Conservation (phyloP, 2,888 invertebrate species). For the Plagodis pulveraria region DNA sequence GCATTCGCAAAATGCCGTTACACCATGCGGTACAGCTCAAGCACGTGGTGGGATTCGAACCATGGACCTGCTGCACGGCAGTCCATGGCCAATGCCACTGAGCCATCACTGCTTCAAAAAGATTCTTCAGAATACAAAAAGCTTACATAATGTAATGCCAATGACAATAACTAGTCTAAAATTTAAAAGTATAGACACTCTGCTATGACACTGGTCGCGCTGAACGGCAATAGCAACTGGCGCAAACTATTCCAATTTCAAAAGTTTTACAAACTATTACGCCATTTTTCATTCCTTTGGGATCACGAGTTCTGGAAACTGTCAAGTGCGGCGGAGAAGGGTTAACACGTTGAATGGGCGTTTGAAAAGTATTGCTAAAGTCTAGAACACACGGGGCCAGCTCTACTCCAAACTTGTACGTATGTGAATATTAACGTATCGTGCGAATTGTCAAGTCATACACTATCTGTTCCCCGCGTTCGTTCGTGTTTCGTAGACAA, state of each 20-base stretch:
- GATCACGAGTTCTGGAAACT: slow-evolving; percentile 48
- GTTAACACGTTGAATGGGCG: slow-evolving; percentile 38
- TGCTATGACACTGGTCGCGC: slow-evolving; percentile 34
- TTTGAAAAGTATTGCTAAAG: slow-evolving; percentile 18
- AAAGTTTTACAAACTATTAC: slow-evolving; percentile 50
- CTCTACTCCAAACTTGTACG: not conserved
- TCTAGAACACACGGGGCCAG: slow-evolving; percentile 5
- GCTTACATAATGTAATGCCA: too few species aligned
- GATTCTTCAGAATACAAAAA: too few species aligned
- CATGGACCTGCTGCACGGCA: too few species aligned
- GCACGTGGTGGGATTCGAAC: too few species aligned
- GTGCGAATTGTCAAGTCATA: too few species aligned
- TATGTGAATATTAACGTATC: too few species aligned
- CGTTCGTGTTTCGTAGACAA: too few species aligned
- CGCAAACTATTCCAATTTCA: slow-evolving; percentile 65
- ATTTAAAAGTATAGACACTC: slow-evolving; percentile 29
- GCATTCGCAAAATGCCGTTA: too few species aligned
- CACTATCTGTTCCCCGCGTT: too few species aligned
- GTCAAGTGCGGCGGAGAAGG: slow-evolving; percentile 44
- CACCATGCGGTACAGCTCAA: too few species aligned
- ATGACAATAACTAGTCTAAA: not conserved
- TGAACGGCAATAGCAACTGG: slow-evolving; percentile 41
- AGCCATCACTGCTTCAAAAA: too few species aligned
- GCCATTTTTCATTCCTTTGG: slow-evolving; percentile 62
- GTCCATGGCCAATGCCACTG: too few species aligned